A percentile compares a stretch with the other conserved stretches of the same genome.
Conservation (phyloP, 2,113 vertebrate species). For the Cinclus mexicanus region DNA sequence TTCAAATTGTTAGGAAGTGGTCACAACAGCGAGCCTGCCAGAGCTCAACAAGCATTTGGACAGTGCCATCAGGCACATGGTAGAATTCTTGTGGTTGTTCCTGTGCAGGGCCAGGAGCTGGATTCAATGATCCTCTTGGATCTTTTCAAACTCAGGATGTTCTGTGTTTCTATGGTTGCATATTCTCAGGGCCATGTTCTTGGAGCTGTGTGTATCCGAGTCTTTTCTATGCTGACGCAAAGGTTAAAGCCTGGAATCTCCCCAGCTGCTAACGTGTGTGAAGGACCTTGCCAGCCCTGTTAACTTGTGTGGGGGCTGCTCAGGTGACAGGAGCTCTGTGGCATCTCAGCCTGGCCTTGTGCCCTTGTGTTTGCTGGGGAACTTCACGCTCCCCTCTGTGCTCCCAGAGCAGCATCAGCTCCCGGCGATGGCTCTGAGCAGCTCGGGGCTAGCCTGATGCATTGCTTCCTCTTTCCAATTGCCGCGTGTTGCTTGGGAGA, state of each 20-base stretch:
- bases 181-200: background rate
- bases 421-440: background rate
- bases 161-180: background rate
- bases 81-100: background rate
- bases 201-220: background rate
- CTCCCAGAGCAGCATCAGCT: background rate
- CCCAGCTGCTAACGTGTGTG: background rate
- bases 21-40: background rate
- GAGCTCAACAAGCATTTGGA: background rate
- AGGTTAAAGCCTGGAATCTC: background rate
- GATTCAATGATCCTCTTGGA: background rate
- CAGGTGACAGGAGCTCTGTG: background rate
- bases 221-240: background rate
- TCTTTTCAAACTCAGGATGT: background rate
- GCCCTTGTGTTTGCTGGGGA: background rate
- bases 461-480: background rate
- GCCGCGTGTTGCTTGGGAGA: fast-evolving
- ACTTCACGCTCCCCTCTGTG: background rate
- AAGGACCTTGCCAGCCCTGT: background rate
- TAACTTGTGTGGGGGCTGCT: background rate
- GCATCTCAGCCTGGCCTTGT: background rate
- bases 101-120: background rate
- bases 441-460: background rate
- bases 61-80: background rate
- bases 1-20: background rate